Base-by-base conservation (phyloP, 2,888 invertebrate genomes). In the Liodrosophila aerea region DNA sequence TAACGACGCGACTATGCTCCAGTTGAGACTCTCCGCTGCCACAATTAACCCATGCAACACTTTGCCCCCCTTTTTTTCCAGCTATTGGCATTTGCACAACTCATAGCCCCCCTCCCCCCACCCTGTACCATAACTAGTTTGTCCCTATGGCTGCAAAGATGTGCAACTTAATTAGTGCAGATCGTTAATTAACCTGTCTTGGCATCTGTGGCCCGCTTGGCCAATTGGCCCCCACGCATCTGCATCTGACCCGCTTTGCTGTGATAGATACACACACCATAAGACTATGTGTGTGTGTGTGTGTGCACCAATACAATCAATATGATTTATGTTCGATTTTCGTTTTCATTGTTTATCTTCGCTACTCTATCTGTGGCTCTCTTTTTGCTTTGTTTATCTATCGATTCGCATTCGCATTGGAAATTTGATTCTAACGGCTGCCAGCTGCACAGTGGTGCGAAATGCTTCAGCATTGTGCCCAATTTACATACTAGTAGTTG, bases 161-260 rank as follows among this genome's bases (percentile, higher is more conserved):
- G 27, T 33, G 50, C 64, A 33, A 58, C 69, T 60, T 83, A 76
- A 76, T 83, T 83, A 84, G 81, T 66, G 52, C 81, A 62, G 51
- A 76, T 80, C 76, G 77, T 80, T 77, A 77, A 77, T 77, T 83
- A 77, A 83, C 76, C 76, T 70, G 74, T 65, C 70, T 65, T 62
- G 76, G 58, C 74, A 75, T 81, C 78, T 77, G 27, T 78, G 83
- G 69, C 69, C 76, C 76, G 71, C 74, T 76, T 76, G 82, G 82
- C 75, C 75, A 83, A 77, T 69, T 73, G 73, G 82, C 83, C 83
- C 72, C 75, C 76, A 75, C 83, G 83, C 76, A 78, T 63, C 80
- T 54, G 67, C 64, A 69, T 56, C 60, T 82, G 84, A 76, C 76
- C 76, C 73, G 81, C 53, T 76, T 77, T 49, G 46, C 65, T 29